These are phyloP conservation scores for Cybosia mesomella DNA, from an alignment of 2,888 invertebrate genomes.

Conservation along the genomic window DNA sequence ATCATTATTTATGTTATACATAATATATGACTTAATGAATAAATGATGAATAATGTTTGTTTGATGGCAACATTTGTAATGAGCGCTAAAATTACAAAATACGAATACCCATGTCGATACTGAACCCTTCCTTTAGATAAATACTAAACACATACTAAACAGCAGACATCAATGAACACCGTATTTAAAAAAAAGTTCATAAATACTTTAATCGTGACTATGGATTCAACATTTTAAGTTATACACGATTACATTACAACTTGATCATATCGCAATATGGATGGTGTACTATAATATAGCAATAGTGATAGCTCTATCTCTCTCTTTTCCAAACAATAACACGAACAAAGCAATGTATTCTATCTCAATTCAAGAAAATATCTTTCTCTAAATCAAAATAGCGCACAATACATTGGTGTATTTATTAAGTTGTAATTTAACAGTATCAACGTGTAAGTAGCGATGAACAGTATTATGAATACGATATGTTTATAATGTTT, in stretches of 20 bases:
- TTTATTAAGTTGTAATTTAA: not conserved
- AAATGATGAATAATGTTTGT: no score
- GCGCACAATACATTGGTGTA: constrained; percentile 41
- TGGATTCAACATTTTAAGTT: not conserved
- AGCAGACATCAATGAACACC: not conserved
- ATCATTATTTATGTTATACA: no score
- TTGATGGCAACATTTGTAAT: not conserved
- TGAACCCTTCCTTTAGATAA: no score
- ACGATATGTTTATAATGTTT: constrained; percentile 18
- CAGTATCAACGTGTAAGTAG: constrained; percentile 27
- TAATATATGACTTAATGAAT: no score
- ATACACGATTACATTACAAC: not conserved
- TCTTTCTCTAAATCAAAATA: constrained; percentile 2
- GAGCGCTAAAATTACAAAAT: constrained; percentile 1
- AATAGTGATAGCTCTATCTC: constrained; percentile 31
- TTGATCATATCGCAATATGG: not conserved
- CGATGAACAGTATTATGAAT: constrained; percentile 51
- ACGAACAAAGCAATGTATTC: constrained; percentile 36
- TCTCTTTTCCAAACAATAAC: constrained; percentile 18
- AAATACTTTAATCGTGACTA: not conserved
- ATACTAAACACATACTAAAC: no score
- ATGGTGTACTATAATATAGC: not conserved
- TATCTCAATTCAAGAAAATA: not conserved
- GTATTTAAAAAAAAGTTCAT: no score
- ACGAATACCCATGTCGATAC: not conserved